phyloP scores from a whole-genome alignment of 2,113 vertebrate species.

The Myodes glareolus region DNA sequence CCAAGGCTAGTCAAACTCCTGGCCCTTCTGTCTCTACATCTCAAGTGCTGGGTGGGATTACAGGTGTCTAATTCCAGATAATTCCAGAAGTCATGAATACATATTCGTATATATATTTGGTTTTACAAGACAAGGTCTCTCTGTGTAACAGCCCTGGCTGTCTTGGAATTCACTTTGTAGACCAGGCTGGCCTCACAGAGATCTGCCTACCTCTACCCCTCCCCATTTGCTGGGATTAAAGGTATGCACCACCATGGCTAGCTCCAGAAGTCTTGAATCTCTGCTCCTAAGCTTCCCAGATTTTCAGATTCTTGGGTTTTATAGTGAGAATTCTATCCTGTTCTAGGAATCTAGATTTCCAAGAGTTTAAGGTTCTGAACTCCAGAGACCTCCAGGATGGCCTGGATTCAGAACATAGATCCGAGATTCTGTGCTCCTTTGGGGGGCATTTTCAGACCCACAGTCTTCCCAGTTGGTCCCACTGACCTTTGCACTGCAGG shows the following conservation, averaged over 20 bases:
- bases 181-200: background rate
- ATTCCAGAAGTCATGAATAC: background rate
- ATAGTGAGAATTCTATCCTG: background rate
- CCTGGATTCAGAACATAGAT: background rate
- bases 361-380: conserved; percentile 1
- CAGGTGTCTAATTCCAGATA: background rate
- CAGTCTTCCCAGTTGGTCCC: accelerated
- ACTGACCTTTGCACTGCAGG: conserved; percentile 93
- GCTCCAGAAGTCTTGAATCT: background rate
- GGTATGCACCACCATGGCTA: background rate
- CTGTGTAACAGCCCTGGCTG: background rate
- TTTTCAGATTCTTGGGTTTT: background rate
- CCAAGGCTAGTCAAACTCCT: background rate
- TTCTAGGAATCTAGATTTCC: background rate
- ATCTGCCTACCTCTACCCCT: background rate
- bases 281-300: background rate
- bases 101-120: background rate
- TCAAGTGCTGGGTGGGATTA: background rate
- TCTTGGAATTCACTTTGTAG: background rate
- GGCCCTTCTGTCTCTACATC: background rate
- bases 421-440: background rate
- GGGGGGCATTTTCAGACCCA: no score
- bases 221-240: background rate
- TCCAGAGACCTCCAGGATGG: background rate
- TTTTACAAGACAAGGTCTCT: background rate